Evolutionary conservation across 2,113 vertebrate genomes (phyloP).

Genomic region (Crotalus viridis): DNA sequence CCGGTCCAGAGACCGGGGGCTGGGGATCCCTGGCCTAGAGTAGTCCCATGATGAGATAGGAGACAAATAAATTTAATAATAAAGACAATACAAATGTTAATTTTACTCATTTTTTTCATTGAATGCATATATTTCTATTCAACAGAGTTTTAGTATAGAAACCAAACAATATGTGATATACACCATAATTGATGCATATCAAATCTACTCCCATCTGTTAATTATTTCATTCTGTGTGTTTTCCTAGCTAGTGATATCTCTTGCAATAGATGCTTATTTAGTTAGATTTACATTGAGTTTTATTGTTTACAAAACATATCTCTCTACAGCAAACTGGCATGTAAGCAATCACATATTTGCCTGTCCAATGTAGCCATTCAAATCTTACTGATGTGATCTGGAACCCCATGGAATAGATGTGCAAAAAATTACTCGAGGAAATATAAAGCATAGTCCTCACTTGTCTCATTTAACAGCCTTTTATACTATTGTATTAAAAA

Average conservation of each 20-base stretch:
- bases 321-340: neutral
- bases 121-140: neutral
- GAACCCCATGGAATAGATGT: neutral
- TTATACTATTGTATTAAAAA: neutral
- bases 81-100: neutral
- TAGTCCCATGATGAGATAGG: neutral
- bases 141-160: neutral
- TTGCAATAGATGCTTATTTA: neutral
- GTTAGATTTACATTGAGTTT: neutral
- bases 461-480: neutral
- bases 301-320: neutral
- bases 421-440: neutral
- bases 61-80: neutral
- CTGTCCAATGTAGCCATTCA: neutral
- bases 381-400: neutral
- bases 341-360: neutral
- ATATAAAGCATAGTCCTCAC: neutral
- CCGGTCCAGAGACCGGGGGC: too few relatives aligned
- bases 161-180: neutral
- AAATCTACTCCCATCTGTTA: neutral
- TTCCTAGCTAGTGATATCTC: neutral
- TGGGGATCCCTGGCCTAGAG: neutral
- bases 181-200: neutral
- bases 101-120: neutral
- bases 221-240: neutral